Evolutionary conservation across 2,888 invertebrate genomes (phyloP).

Genomic region (Cerastis leucographa): DNA sequence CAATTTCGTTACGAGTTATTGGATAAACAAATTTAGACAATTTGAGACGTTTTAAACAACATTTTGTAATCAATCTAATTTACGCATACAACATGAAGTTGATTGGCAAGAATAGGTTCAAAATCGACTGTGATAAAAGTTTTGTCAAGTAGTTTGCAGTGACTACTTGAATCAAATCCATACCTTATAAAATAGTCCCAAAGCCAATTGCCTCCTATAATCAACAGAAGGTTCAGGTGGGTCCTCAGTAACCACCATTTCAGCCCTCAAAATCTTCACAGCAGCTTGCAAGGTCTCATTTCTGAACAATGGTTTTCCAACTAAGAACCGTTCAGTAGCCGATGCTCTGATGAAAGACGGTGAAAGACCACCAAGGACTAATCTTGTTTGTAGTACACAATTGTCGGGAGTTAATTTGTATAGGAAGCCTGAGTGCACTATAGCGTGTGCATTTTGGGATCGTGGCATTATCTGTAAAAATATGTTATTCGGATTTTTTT

Average conservation of each 20-base stretch:
- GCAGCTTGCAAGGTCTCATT: conserved; percentile 82
- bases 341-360: conserved; percentile 83
- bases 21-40: not conserved
- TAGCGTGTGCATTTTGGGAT: conserved; percentile 93
- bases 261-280: conserved; percentile 71
- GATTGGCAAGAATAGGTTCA: not conserved
- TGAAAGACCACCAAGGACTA: conserved; percentile 91
- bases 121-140: not conserved
- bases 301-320: conserved; percentile 81
- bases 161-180: not conserved
- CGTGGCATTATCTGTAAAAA: conserved; percentile 92
- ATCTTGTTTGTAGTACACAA: conserved; percentile 79
- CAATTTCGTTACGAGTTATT: not conserved
- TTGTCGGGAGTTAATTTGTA: conserved; percentile 76
- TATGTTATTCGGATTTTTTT: no score
- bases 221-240: conserved; percentile 90
- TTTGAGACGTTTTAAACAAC: not conserved
- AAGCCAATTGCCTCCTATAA: conserved; percentile 91
- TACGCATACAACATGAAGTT: not conserved
- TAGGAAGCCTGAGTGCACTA: conserved; percentile 93
- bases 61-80: not conserved
- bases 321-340: conserved; percentile 87
- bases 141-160: not conserved
- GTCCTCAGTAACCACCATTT: conserved; percentile 73
- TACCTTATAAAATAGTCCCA: conserved; percentile 88